Base-by-base conservation (phyloP, 1,140 invertebrate species). In the Temnothorax longispinosus region DNA sequence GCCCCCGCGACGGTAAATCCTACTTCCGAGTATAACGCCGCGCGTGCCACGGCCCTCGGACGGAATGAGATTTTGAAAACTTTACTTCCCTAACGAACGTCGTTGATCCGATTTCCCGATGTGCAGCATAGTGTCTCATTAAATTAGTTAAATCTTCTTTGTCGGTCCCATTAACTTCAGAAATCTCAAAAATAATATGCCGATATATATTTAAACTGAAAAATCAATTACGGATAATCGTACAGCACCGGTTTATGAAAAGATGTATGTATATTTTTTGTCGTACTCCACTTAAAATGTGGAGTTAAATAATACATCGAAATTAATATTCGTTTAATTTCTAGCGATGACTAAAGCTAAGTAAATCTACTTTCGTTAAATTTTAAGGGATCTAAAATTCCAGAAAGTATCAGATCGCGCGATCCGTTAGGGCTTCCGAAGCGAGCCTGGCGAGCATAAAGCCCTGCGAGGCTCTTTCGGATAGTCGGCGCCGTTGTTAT, bases 401-500 rank as follows among this genome's bases (percentile, higher is more conserved):
- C 13, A 62, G 71, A 84, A 84, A 84, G 54, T 47, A 74, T 75
- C 8, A 60, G 64, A 72, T 60, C 38, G 50, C 38, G 41, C 18
- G 52, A 58, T 82, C 21, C 11, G 38, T 38, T 10, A n/a, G 35
- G 56, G 50, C 21, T 35, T 75, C 27, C 54, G 44, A 41, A 52
- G 69, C 72, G n/a, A 58, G 54, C 15, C 21, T 15, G 32, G 27
- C 60, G 38, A 32, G 38, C 35, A 27, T 41, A 84, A 67, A 75
- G 32, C 69, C 41, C 67, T 47, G 38, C 27, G 54, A 50, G 74
- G 80, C 44, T 85, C 72, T 76, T 75, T 54, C 56, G 56, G 56
- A 64, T 71, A 27, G 69, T 56, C 62, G 82, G 82, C 54, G 84
- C 52, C 67, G 35, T 89, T 75, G 88, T 89, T 89, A 89, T 84